Conservation (phyloP, 2,888 invertebrate species). For the Oasisia sp. region DNA sequence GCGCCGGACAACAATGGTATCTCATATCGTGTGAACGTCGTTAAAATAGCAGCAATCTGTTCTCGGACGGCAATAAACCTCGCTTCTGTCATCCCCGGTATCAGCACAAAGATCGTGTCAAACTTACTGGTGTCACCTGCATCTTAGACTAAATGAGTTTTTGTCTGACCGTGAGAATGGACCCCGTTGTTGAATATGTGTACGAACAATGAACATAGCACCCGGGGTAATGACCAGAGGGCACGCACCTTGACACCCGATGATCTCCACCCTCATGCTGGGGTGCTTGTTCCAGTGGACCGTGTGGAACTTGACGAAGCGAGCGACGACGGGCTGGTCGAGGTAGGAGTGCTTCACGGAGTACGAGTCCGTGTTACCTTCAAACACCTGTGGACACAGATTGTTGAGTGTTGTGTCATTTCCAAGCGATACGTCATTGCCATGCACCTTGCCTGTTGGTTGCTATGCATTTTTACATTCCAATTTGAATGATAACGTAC, state of each 20-base stretch:
- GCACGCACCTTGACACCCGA: conserved; percentile 69
- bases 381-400: conserved; percentile 63
- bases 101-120: neutral
- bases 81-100: neutral
- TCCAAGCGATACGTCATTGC: neutral
- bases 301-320: conserved; percentile 69
- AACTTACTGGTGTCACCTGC: neutral
- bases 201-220: neutral
- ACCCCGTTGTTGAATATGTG: neutral
- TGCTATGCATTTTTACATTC: neutral
- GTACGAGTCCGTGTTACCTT: conserved; percentile 68
- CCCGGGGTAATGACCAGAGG: neutral
- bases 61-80: neutral
- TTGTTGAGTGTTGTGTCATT: neutral
- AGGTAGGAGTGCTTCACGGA: conserved; percentile 67
- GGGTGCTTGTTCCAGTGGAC: conserved; percentile 69
- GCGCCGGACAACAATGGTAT: neutral
- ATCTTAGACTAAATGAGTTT: neutral
- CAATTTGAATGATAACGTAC: neutral
- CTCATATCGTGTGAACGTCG: neutral
- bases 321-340: conserved; percentile 66
- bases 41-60: neutral
- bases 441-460: neutral
- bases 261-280: conserved; percentile 68
- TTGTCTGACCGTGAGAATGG: neutral